Conservation (phyloP, 1,140 invertebrate genomes). For the Trichonephila clavata region DNA sequence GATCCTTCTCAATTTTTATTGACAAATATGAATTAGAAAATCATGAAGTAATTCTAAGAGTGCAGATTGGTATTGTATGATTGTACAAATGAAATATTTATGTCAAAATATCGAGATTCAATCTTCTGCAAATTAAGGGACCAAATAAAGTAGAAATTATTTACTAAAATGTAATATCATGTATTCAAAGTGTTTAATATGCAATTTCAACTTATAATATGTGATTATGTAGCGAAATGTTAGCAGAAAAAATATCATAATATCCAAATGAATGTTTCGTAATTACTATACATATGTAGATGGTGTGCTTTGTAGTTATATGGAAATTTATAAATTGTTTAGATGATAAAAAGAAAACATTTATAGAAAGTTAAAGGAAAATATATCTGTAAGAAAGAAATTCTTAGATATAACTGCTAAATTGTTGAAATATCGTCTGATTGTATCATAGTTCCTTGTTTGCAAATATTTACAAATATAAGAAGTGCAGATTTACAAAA, state of each 20-base stretch:
- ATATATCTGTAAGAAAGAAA: neutral
- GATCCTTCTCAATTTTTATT: too few species aligned
- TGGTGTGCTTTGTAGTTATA: conserved; percentile 18
- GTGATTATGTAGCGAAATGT: neutral
- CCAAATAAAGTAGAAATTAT: conserved; percentile 25
- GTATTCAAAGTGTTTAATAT: neutral
- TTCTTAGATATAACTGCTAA: neutral
- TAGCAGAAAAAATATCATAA: neutral
- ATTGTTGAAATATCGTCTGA: neutral
- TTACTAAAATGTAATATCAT: neutral
- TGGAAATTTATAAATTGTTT: conserved; percentile 54
- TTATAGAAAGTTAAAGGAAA: conserved; percentile 46
- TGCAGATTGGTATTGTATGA: neutral
- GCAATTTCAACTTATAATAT: neutral
- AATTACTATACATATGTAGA: conserved; percentile 32
- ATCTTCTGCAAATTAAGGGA: neutral
- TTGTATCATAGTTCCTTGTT: conserved; percentile 48
- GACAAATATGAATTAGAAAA: neutral
- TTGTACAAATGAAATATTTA: too few species aligned
- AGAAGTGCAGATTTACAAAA: neutral
- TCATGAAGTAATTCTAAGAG: neutral
- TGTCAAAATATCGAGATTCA: too few species aligned
- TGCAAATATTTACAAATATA: conserved; percentile 13
- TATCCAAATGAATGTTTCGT: conserved; percentile 22
- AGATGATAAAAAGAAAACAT: neutral